These are phyloP conservation scores for Amblyornis subalaris DNA, from an alignment of 2,113 vertebrate species.

Conservation along the genomic window DNA sequence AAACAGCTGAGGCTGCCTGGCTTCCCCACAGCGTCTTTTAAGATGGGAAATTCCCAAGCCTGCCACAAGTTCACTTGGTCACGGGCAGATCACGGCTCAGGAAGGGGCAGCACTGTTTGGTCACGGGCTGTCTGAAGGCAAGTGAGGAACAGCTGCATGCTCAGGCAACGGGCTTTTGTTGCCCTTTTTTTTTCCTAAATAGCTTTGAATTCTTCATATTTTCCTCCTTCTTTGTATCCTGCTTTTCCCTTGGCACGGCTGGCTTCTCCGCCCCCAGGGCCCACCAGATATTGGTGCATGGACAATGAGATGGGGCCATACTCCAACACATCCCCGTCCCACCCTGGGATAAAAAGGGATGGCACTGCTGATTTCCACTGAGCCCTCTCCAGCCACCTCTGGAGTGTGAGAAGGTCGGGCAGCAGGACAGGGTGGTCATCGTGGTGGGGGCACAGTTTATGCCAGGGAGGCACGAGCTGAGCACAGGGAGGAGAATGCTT, in stretches of 20 bases:
- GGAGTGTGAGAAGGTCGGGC: accelerated
- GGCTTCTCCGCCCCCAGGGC: neutral
- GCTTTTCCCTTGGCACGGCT: neutral
- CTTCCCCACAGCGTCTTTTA: neutral
- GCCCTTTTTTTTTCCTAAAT: neutral
- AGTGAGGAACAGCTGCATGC: conserved; percentile 8
- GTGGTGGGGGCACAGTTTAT: accelerated
- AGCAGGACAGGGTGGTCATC: accelerated
- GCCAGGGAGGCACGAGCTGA: neutral
- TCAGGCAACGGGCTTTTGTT: neutral
- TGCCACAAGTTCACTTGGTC: neutral
- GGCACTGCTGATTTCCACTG: accelerated
- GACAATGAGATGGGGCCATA: neutral
- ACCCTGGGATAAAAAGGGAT: neutral
- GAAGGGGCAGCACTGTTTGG: neutral
- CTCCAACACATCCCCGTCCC: neutral
- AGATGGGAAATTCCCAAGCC: conserved; percentile 25
- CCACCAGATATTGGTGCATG: neutral
- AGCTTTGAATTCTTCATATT: neutral
- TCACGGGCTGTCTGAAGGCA: neutral
- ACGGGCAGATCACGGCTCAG: neutral
- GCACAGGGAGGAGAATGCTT: accelerated
- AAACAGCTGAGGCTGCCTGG: neutral
- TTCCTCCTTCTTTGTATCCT: neutral
- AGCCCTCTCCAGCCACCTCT: accelerated